Conservation (phyloP, 2,113 vertebrate species). For the Halcyon malimbica region DNA sequence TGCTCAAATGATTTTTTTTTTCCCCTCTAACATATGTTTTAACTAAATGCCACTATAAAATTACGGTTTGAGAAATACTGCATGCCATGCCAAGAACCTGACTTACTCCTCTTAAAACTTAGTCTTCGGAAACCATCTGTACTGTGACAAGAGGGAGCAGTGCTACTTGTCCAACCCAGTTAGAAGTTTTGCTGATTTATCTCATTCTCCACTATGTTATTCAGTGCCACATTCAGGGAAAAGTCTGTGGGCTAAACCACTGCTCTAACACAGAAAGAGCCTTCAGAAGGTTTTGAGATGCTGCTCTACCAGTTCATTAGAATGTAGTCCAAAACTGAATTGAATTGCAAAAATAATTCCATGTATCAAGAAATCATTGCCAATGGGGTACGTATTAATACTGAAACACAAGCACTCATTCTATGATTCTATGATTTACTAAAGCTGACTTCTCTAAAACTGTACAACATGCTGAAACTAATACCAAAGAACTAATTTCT, state of each 20-base stretch:
- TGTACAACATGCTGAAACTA: not conserved
- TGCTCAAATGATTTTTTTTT: not conserved
- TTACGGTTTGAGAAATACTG: not conserved
- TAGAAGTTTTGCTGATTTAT: not conserved
- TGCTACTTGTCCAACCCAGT: not conserved
- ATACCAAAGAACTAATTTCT: not conserved
- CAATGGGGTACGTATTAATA: not conserved
- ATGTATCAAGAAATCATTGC: not conserved
- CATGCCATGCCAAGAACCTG: not conserved
- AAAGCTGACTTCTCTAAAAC: not conserved
- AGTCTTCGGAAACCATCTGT: not conserved
- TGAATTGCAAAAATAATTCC: not conserved
- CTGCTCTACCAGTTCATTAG: not conserved
- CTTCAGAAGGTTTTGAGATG: not conserved
- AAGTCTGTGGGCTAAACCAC: not conserved
- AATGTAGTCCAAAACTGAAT: not conserved
- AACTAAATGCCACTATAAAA: constrained; percentile 43
- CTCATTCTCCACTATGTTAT: not conserved
- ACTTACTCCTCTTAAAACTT: constrained; percentile 11
- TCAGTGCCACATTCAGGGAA: not conserved
- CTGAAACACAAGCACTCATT: not conserved
- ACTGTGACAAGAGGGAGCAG: not conserved
- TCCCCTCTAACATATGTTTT: not conserved
- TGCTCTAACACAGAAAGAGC: not conserved
- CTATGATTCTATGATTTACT: not conserved